Conservation (phyloP, 2,797 vertebrate species). For the Fratercula arctica region DNA sequence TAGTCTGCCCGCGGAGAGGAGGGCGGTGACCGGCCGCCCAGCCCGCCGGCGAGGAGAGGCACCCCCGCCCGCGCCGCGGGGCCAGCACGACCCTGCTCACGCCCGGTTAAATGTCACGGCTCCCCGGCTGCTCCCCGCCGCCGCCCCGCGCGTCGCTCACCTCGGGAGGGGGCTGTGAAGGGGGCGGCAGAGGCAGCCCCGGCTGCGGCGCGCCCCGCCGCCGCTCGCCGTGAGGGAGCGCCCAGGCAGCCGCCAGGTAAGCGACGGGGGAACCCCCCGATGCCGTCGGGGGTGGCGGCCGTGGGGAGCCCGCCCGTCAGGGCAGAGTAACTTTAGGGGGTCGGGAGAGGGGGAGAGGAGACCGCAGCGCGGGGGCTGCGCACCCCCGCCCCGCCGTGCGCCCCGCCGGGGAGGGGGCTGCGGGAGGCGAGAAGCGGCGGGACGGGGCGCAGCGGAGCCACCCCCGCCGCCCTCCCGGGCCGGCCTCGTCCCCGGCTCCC, state of each 20-base stretch:
- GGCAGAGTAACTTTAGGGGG: background rate
- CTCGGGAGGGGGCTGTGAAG: background rate
- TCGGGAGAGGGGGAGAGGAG: background rate
- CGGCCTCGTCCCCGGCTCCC: background rate
- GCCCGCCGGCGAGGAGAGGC: background rate
- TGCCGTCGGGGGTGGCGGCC: background rate
- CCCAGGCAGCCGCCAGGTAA: background rate
- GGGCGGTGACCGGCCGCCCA: background rate
- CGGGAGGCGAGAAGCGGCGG: background rate
- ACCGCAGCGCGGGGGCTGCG: background rate
- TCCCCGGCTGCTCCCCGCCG: background rate
- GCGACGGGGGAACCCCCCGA: background rate
- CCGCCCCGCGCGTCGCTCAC: background rate
- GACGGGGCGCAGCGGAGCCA: background rate
- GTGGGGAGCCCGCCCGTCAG: background rate
- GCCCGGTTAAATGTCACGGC: constrained; percentile 47
- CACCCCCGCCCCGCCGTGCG: background rate
- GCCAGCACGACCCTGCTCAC: background rate
- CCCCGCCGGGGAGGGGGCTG: background rate
- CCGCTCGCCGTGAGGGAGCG: background rate
- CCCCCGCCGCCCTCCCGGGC: background rate
- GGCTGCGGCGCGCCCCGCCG: background rate
- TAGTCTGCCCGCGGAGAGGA: background rate
- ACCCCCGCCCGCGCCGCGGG: background rate
- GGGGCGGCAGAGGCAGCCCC: background rate